A percentile compares a stretch with the other conserved stretches of the same genome.
phyloP scores from a whole-genome alignment of 2,888 invertebrate species.

The Pristionchus arcanus region DNA sequence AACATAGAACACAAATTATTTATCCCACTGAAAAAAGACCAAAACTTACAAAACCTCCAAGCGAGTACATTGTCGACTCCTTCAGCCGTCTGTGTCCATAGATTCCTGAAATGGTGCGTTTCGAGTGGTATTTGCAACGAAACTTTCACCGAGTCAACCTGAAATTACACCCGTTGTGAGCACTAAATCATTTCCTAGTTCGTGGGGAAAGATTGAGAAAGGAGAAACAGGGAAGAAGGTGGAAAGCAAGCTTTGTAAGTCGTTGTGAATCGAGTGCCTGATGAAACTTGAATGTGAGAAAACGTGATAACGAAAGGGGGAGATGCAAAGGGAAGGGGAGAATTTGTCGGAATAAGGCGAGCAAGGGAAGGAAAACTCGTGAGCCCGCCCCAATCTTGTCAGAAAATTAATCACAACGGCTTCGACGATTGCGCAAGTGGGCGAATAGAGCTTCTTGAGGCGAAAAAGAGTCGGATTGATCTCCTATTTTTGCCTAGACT shows the following conservation, averaged over 20 bases:
- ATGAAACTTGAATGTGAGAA: constrained; percentile 15
- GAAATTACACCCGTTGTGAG: not conserved
- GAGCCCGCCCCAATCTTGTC: constrained; percentile 35
- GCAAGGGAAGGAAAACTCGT: not conserved
- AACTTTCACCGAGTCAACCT: not conserved
- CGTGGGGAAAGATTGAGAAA: not conserved
- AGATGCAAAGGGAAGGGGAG: not conserved
- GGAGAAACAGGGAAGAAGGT: not conserved
- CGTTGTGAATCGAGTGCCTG: not conserved
- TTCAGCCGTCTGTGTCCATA: not conserved
- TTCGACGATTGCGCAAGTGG: not conserved
- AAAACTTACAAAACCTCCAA: not conserved
- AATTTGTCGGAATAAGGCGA: not conserved
- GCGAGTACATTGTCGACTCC: not conserved
- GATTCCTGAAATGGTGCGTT: not conserved
- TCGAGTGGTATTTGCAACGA: not conserved
- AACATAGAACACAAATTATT: not conserved
- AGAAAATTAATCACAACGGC: constrained; percentile 39
- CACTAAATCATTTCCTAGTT: not conserved
- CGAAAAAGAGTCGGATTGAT: not conserved
- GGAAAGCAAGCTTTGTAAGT: not conserved
- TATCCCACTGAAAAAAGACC: not conserved
- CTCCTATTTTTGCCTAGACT: not conserved
- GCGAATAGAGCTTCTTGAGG: constrained; percentile 37
- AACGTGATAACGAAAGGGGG: not conserved